phyloP scores from a whole-genome alignment of 92 coral and sea anemone species.

The Palythoa caribaeorum region DNA sequence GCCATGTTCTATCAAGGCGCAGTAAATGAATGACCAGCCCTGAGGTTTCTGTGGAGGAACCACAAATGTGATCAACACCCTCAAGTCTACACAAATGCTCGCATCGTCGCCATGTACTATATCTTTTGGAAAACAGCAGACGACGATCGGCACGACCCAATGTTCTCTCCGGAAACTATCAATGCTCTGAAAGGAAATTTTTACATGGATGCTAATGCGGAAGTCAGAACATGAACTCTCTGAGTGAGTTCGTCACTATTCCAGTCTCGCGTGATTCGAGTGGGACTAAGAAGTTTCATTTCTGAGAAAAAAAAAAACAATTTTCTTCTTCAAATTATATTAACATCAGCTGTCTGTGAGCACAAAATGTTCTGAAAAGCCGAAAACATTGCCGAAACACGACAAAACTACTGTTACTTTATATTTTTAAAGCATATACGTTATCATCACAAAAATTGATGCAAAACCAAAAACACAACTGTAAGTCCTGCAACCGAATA shows the following conservation, averaged over 20 bases:
- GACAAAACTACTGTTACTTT: no score
- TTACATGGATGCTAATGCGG: conserved; percentile 67
- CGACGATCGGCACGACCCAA: conserved; percentile 52
- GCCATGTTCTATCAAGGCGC: conserved; percentile 70
- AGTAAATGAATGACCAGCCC: conserved; percentile 67
- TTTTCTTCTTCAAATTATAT: no score
- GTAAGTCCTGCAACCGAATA: no score
- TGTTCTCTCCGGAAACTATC: conserved; percentile 54
- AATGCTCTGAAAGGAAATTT: conserved; percentile 57
- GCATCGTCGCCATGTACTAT: conserved; percentile 72
- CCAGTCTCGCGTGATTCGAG: no score
- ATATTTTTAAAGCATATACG: no score
- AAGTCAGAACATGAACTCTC: conserved; percentile 59
- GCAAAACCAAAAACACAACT: no score
- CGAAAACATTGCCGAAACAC: no score
- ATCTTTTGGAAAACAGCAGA: conserved; percentile 72
- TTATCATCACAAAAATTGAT: no score
- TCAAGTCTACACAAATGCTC: conserved; percentile 72
- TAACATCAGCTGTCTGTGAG: no score
- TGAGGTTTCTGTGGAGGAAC: conserved; percentile 76
- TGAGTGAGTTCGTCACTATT: no score
- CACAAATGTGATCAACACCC: conserved; percentile 57
- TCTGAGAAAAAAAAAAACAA: no score
- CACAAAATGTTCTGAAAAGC: no score
- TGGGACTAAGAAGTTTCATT: not conserved